phyloP scores from a whole-genome alignment of 30 jellyfish, hydroid and myxozoan genomes.

The Mastigias papua region DNA sequence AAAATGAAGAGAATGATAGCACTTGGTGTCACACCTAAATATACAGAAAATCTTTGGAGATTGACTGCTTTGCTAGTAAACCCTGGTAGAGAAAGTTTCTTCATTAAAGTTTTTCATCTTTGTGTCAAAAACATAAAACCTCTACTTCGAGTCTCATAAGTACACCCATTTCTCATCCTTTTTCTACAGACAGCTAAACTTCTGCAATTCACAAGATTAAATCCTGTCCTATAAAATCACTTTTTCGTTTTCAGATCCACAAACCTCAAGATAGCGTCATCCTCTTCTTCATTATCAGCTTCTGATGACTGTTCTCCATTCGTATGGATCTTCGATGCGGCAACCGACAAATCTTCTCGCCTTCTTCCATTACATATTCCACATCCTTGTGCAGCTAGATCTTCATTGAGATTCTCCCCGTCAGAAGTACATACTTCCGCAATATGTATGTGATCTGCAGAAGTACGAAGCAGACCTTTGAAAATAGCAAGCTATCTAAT shows the following conservation, averaged over 20 bases:
- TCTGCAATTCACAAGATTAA: too few species aligned
- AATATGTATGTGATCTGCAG: slow-evolving; percentile 21
- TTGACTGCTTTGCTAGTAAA: neutral
- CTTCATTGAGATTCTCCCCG: slow-evolving; percentile 48
- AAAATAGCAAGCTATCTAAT: neutral
- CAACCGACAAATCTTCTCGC: slow-evolving; percentile 1
- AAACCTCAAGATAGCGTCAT: slow-evolving; percentile 23
- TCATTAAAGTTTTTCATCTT: too few species aligned
- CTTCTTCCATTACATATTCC: slow-evolving; percentile 30
- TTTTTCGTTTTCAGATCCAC: neutral
- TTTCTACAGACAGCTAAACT: too few species aligned
- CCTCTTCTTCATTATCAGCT: neutral
- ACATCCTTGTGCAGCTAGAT: slow-evolving; percentile 10
- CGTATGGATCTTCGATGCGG: neutral
- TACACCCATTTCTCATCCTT: too few species aligned
- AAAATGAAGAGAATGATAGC: too few species aligned
- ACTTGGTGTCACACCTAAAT: too few species aligned
- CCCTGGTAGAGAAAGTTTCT: too few species aligned
- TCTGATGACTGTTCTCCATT: neutral
- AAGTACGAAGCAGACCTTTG: neutral
- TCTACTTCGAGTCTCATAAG: too few species aligned
- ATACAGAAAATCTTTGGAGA: neutral
- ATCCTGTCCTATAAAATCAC: too few species aligned
- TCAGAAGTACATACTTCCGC: slow-evolving; percentile 17
- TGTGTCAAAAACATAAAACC: too few species aligned